phyloP scores from a whole-genome alignment of 2,888 invertebrate species.

The Pammene fasciana region DNA sequence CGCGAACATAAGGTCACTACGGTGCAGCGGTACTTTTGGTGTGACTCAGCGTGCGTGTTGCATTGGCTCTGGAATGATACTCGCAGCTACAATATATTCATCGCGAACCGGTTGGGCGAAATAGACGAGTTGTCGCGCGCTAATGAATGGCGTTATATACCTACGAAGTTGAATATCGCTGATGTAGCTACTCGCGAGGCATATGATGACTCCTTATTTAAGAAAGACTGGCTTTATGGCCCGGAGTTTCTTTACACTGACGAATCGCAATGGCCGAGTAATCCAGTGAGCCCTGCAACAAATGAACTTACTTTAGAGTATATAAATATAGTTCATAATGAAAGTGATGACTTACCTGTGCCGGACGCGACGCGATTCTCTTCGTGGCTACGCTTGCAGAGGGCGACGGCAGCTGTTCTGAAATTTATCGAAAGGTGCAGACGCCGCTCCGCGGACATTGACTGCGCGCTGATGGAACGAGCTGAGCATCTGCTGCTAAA shows the following conservation, averaged over 20 bases:
- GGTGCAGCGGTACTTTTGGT: not conserved
- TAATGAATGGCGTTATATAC: slow-evolving; percentile 13
- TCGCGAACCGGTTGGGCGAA: slow-evolving; percentile 5
- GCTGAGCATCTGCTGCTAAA: not conserved
- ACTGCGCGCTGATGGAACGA: slow-evolving; percentile 1
- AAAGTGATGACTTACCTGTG: not conserved
- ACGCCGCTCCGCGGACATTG: not conserved
- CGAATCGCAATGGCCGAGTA: slow-evolving; percentile 1
- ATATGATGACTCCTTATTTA: not conserved
- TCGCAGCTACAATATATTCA: not conserved
- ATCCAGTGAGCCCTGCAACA: too few relatives aligned
- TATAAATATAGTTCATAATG: not conserved
- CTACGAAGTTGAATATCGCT: slow-evolving; percentile 13
- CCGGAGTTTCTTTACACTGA: not conserved
- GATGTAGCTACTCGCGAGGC: slow-evolving; percentile 12
- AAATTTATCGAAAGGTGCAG: not conserved
- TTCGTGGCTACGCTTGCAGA: not conserved
- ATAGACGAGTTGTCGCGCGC: slow-evolving; percentile 7
- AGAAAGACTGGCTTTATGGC: not conserved
- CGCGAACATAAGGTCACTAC: not conserved
- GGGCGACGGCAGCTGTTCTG: too few relatives aligned
- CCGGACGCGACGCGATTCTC: not conserved
- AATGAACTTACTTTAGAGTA: not conserved
- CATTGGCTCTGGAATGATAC: slow-evolving; percentile 3
- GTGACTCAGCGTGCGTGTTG: not conserved